Base-by-base conservation (phyloP, 2,888 invertebrate species). In the Apoda limacodes region DNA sequence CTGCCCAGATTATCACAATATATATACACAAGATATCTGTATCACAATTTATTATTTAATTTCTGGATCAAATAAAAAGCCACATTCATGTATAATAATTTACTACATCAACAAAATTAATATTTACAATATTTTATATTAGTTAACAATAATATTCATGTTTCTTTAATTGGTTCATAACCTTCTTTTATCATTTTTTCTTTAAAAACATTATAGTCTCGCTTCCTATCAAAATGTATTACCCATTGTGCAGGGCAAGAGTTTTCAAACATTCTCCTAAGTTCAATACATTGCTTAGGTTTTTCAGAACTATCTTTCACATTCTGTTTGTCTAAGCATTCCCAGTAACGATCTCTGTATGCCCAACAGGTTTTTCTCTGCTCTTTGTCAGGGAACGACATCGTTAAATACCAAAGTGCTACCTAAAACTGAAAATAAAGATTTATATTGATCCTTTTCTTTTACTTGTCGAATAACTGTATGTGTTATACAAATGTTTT, bases 221-320 rank as follows among this genome's bases (percentile, higher is more conserved):
- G 82, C 70, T 93, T 94, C 50, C 93, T 86, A 76, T 95, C 95
- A 67, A 97, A 97, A 75, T 97, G 95, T 60, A 92, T 91, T 24
- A 96, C 93, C 97, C 95, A 94, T 63, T 91, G 90, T 2, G 84
- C 64, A 2, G 93, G 90, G 58, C 94, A 95, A 13, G 86, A 85
- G 38, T 83, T 82, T 76, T 92, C 92, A 60, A 89, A 93, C 28
- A 85, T 45, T 70, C 88, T 85, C 43, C 93, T 85, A 46, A 91
- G 69, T 51, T 88, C 82, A 39, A 72, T 64, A 66, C 96, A 96
- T 38, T 69, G 76, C 47, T 75, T 80, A 5, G 75, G 76, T 42
- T 64, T 66, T 32, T 64, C 67, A 29, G 81, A 68, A 57, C 78
- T 82, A 30, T 85, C 88, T 51, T 85, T 85, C 29, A 85, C 76